A percentile compares a stretch with the other conserved stretches of the same genome.
phyloP scores from a whole-genome alignment of 2,888 invertebrate genomes.

The Mesorhabditis belari region DNA sequence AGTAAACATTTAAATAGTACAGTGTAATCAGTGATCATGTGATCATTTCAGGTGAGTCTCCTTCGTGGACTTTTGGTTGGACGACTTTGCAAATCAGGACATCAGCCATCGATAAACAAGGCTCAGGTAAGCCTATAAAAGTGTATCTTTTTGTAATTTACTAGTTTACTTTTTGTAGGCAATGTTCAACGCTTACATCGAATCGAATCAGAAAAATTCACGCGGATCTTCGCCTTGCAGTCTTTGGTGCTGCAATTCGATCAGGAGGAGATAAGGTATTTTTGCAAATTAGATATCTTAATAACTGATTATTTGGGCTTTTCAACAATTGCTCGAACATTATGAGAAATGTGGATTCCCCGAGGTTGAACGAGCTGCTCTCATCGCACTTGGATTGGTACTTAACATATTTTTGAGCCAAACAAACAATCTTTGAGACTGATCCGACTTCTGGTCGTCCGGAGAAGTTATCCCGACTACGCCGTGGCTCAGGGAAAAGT shows the following conservation, averaged over 20 bases:
- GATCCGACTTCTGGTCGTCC: too few species aligned
- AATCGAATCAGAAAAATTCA: not conserved
- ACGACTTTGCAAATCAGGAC: slow-evolving; percentile 36
- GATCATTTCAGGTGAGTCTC: slow-evolving; percentile 20
- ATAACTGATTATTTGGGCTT: slow-evolving; percentile 5
- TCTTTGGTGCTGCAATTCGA: slow-evolving; percentile 34
- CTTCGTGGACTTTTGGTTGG: slow-evolving; percentile 30
- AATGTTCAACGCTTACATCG: not conserved
- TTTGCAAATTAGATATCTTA: not conserved
- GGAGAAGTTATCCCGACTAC: too few species aligned
- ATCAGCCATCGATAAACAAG: slow-evolving; percentile 36
- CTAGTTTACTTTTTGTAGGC: too few species aligned
- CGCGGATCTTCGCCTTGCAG: slow-evolving; percentile 2
- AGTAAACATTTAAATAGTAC: not conserved
- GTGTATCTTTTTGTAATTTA: too few species aligned
- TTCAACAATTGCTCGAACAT: slow-evolving; percentile 27
- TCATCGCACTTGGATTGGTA: slow-evolving; percentile 35
- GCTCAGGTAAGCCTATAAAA: slow-evolving; percentile 27
- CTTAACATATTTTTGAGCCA: too few species aligned
- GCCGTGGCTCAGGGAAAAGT: slow-evolving; percentile 42
- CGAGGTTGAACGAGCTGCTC: slow-evolving; percentile 36
- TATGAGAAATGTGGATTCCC: slow-evolving; percentile 36
- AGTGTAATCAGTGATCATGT: too few species aligned
- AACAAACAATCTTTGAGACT: too few species aligned
- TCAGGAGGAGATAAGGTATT: slow-evolving; percentile 19